Percentiles rank a stretch among this genome's conserved stretches.
These are phyloP conservation scores for Fistularia tabacaria DNA, from an alignment of 2,797 vertebrate genomes.

Conservation along the genomic window DNA sequence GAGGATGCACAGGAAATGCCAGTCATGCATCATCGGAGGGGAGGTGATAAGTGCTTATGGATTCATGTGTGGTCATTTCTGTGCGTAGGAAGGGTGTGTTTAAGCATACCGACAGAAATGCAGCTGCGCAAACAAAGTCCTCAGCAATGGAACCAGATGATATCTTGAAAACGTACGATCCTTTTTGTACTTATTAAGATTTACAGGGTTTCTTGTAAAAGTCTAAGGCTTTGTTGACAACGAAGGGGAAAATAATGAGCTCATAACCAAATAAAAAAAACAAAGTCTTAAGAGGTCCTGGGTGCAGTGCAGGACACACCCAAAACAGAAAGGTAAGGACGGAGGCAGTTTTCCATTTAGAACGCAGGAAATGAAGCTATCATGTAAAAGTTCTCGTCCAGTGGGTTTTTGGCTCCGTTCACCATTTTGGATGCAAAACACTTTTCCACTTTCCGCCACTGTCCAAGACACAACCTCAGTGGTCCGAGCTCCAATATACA, in stretches of 20 bases:
- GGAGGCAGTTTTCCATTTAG: no score
- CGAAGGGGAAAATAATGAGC: conserved; percentile 2
- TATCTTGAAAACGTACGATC: conserved; percentile 9
- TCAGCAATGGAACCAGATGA: conserved; percentile 20
- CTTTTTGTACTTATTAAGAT: conserved; percentile 5
- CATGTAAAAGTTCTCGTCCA: no score
- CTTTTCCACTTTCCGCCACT: no score
- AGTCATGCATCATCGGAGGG: conserved; percentile 44
- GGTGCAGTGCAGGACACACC: no score
- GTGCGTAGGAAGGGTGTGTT: no score
- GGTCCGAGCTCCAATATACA: no score
- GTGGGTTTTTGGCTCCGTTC: no score
- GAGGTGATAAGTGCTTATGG: conserved; percentile 30
- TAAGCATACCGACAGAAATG: conserved; percentile 1
- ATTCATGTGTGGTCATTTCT: conserved; percentile 3
- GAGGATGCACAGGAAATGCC: conserved; percentile 46
- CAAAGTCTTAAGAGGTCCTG: no score
- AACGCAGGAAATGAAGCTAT: no score
- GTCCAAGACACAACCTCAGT: no score
- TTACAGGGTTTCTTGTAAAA: conserved; percentile 9
- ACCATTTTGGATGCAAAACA: no score
- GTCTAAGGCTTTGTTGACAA: conserved; percentile 3
- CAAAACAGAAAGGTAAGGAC: no score
- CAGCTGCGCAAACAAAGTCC: conserved; percentile 10
- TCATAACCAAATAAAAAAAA: not conserved